Base-by-base conservation (phyloP, 2,888 invertebrate species). In the Drosophila atroscutellata region DNA sequence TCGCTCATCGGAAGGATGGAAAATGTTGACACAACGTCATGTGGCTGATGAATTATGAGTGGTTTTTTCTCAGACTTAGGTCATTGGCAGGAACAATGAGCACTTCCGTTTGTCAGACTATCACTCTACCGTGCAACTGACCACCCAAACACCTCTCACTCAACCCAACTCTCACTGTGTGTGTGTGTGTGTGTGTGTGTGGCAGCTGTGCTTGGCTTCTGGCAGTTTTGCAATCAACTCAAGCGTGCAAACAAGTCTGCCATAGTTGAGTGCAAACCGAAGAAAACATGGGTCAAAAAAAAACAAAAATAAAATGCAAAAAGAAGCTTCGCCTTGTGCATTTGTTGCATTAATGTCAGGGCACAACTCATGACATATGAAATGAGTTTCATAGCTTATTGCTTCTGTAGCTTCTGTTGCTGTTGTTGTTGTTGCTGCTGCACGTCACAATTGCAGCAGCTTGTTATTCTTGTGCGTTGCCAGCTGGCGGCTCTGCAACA, bases 21-120 rank as follows among this genome's bases (percentile, higher is more conserved):
- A 75, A 85, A 90, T 71, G 90, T 88, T 90, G 90, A 85, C 86
- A 82, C 70, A 86, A 72, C 59, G 86, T 86, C 90, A 88, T 75
- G 72, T 69, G 83, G 71, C 63, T 75, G 71, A 77, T 86, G 83
- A 86, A 86, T 88, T 90, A 86, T 86, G 85, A 74, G 90, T 74
- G 73, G 65, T 64, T 73, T 65, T 75, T 67, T 30, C 55, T 45
- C 57, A 61, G 66, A 59, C 77, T 80, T 80, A 72, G 83, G 72
- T 72, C 86, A 88, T 78, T 85, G 90, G 68, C 90, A 89, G 75
- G 63, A 79, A 88, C 85, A 85, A 89, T 89, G 80, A 76, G 80
- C 67, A 85, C 77, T 88, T 86, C 85, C 90, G 86, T 70, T 67
- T 77, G 65, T 77, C 81, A 37, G 60, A 50, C 68, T 62, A 55